Conservation (phyloP, 1,140 invertebrate species). For the Aphidius ervi region DNA sequence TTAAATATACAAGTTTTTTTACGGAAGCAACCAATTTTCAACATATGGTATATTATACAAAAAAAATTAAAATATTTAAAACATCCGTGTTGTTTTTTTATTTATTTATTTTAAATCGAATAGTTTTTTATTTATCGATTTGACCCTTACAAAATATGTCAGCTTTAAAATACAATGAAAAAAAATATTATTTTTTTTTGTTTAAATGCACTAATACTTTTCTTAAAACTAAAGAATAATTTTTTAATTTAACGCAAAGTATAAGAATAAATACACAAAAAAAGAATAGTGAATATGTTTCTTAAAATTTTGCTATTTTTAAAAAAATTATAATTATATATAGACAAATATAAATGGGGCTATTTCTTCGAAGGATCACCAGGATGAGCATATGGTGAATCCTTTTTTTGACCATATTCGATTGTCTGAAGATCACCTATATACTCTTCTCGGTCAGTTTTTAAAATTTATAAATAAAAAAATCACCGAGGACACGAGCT, state of each 20-base stretch:
- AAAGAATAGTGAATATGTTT: not conserved
- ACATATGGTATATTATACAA: slow-evolving; percentile 26
- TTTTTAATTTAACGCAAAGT: slow-evolving; percentile 16
- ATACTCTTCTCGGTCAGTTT: not conserved
- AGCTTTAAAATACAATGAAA: not conserved
- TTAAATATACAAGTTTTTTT: slow-evolving; percentile 17
- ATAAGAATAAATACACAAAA: slow-evolving; percentile 18
- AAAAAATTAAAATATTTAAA: not conserved
- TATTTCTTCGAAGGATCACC: slow-evolving; percentile 22
- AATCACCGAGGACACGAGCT: slow-evolving; percentile 18
- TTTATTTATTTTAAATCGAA: too few relatives aligned
- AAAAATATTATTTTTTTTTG: not conserved
- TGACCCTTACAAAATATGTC: too few relatives aligned
- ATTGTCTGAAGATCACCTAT: not conserved
- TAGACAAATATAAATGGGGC: slow-evolving; percentile 42
- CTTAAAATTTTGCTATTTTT: not conserved
- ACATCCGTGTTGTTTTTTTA: too few relatives aligned
- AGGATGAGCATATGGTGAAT: slow-evolving; percentile 44
- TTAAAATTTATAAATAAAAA: not conserved
- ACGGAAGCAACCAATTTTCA: slow-evolving; percentile 32
- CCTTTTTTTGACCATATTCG: slow-evolving; percentile 35
- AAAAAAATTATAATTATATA: slow-evolving; percentile 40
- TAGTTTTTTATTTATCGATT: too few relatives aligned
- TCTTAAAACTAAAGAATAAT: not conserved
- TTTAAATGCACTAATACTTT: not conserved